Base-by-base conservation (phyloP, 2,888 invertebrate species). In the Ditylenchus weischeri region DNA sequence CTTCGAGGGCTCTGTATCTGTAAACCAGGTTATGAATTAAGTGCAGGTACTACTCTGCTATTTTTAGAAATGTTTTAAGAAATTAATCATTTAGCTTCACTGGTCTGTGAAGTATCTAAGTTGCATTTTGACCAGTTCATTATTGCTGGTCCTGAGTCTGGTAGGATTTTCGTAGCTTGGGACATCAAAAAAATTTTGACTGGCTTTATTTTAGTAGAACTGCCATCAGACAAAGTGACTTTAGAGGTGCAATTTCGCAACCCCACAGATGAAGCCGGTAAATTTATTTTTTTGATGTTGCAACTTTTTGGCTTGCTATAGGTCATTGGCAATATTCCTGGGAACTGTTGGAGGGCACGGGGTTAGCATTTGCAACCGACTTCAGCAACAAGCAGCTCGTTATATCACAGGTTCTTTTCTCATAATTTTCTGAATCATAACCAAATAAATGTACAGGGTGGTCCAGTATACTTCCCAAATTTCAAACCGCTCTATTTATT, bases 241-340 rank as follows among this genome's bases (percentile, higher is more conserved):
- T 29, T 54, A 29, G 54, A 10, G 13, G 54, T 54, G 29, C 5
- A 29, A n/a, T 54, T 54, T 54, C 54, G 54, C 54, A 23, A 18
- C 11, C 29, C 54, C n/a, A 11, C 54, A 15, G 54, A 54, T 54
- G 54, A 54, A 54, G 29, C 54, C n/a, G 54, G 54, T 54, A 54
- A 54, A 43, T 6, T 43, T 21, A 7, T 54, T 29, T 23, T 43
- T 10, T 43, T 10, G n/a, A 10, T 29, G 54, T 29, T 50, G 21
- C 2, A 50, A 50, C 2, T 50, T 50, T 8, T 43, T 43, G 15
- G 11, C 3, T 54, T 54, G 11, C 10, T 54, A 2, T 15, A 11
- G 60, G 60, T 29, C 21, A 59, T 10, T 59, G 60, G 60, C 21
- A 21, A 36, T 59, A 59, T 59, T 29, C 11, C 13, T 59, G 60